These are phyloP conservation scores for Bradynema listronoti DNA, from an alignment of 1,140 invertebrate genomes.

Conservation along the genomic window DNA sequence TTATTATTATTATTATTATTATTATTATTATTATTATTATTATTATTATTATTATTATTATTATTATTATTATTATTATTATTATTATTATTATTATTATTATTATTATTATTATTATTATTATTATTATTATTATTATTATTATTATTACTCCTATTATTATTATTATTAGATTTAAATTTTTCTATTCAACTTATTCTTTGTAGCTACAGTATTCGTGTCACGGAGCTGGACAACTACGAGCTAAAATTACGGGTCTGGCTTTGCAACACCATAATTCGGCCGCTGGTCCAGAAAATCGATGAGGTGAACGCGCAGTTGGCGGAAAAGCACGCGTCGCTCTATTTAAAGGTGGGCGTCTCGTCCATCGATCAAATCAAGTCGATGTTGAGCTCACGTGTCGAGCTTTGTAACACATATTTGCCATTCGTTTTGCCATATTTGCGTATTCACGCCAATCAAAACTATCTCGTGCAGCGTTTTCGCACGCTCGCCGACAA, in stretches of 20 bases:
- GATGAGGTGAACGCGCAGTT: constrained; percentile 16
- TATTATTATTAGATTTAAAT: not conserved
- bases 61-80: not conserved
- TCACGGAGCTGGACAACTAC: constrained; percentile 15
- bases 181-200: constrained; percentile 18
- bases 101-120: constrained; percentile 6
- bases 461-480: constrained; percentile 34
- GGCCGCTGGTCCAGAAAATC: constrained; percentile 23
- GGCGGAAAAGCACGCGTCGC: constrained; percentile 11
- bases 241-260: constrained; percentile 26
- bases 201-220: constrained; percentile 4
- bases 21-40: not conserved
- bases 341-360: constrained; percentile 23
- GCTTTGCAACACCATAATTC: constrained; percentile 28
- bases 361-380: constrained; percentile 6
- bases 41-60: not conserved
- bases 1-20: not conserved
- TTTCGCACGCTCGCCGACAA: constrained; percentile 18
- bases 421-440: constrained; percentile 20
- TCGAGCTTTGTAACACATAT: constrained; percentile 17
- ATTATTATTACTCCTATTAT: too few species aligned
- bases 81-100: constrained; percentile 8
- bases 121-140: not conserved
- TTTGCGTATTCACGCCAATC: constrained; percentile 30
- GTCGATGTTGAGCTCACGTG: not conserved